Evolutionary conservation across 2,797 vertebrate species (phyloP).

Genomic region (Chelonia mydas): DNA sequence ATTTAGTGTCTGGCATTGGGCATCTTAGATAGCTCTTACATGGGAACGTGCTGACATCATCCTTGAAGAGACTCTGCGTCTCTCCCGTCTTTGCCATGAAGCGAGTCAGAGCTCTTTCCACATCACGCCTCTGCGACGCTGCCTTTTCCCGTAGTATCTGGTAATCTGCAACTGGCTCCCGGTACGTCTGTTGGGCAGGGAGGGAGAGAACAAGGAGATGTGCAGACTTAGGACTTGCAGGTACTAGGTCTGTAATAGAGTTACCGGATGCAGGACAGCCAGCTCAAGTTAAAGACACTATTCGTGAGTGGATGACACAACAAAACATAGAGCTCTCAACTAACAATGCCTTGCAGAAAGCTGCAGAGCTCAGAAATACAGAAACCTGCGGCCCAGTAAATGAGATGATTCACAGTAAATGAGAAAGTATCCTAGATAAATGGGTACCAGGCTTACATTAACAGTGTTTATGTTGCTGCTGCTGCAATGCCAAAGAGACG

Average conservation of each 20-base stretch:
- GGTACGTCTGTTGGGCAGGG: slow-evolving; percentile 86
- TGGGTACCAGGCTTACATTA: not conserved
- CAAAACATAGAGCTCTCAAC: not conserved
- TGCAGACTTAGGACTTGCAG: not conserved
- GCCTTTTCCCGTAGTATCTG: slow-evolving; percentile 96
- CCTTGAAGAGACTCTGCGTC: slow-evolving; percentile 97
- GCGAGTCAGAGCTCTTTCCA: slow-evolving; percentile 95
- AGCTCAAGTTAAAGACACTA: rapidly evolving
- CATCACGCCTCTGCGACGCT: slow-evolving; percentile 93
- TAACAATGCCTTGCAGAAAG: rapidly evolving
- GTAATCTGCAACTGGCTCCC: slow-evolving; percentile 95
- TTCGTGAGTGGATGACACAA: not conserved
- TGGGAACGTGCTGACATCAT: slow-evolving; percentile 94
- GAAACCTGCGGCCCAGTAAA: rapidly evolving
- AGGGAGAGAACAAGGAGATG: not conserved
- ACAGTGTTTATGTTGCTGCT: not conserved
- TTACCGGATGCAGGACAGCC: not conserved
- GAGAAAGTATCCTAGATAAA: not conserved
- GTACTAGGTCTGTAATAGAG: not conserved
- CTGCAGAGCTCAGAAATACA: not conserved
- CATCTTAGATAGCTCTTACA: slow-evolving; percentile 74
- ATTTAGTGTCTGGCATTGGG: not conserved
- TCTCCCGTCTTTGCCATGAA: slow-evolving; percentile 99
- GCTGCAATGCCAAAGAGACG: not conserved
- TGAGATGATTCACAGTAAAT: rapidly evolving